These are phyloP conservation scores for Gymnothorax javanicus DNA, from an alignment of 2,797 vertebrate genomes.

Conservation along the genomic window DNA sequence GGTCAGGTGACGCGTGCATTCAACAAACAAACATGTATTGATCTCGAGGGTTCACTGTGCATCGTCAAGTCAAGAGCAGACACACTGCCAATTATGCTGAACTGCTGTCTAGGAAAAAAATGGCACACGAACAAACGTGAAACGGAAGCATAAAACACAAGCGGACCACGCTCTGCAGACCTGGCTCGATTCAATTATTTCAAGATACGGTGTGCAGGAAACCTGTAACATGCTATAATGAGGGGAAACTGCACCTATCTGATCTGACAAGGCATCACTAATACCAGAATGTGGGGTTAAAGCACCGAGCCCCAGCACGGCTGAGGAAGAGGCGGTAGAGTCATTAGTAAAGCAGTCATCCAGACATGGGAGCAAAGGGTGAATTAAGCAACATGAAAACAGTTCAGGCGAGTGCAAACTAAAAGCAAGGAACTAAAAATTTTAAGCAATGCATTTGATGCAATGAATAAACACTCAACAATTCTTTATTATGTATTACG, in stretches of 20 bases:
- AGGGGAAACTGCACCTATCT: background rate
- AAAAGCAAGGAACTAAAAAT: background rate
- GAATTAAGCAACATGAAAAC: background rate
- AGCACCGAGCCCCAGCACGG: background rate
- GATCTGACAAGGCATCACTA: background rate
- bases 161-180: background rate
- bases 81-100: background rate
- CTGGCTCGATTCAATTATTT: background rate
- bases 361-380: background rate
- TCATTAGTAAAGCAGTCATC: background rate
- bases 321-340: background rate
- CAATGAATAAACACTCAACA: background rate
- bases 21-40: background rate
- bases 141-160: background rate
- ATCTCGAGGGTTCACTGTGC: background rate
- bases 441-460: background rate
- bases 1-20: background rate
- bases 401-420: background rate
- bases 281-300: background rate
- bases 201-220: background rate
- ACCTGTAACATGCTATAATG: background rate
- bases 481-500: background rate
- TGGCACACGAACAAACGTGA: background rate
- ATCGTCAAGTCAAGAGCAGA: background rate
- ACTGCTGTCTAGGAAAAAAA: background rate